A percentile compares a stretch with the other conserved stretches of the same genome.
Evolutionary conservation across 2,888 invertebrate genomes (phyloP).

Genomic region (Temnothorax ravouxi): DNA sequence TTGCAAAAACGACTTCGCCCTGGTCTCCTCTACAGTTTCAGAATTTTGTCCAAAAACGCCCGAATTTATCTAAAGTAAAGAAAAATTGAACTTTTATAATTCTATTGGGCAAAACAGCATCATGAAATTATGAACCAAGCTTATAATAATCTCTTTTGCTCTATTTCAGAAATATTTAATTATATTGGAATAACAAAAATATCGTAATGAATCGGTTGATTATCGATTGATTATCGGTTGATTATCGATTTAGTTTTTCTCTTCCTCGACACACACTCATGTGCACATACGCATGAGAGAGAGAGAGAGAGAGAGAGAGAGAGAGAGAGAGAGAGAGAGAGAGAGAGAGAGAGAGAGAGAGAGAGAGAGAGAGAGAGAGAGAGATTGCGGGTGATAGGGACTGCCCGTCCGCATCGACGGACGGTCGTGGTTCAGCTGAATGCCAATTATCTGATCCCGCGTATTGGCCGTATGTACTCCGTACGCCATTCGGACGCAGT

Average conservation of each 20-base stretch:
- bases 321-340: slow-evolving; percentile 74
- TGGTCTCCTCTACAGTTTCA: not conserved
- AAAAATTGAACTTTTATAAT: not conserved
- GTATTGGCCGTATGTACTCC: slow-evolving; percentile 73
- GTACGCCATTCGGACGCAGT: slow-evolving; percentile 75
- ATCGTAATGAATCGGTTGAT: not conserved
- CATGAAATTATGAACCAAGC: not conserved
- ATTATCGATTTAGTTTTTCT: slow-evolving; percentile 28
- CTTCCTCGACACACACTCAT: not conserved
- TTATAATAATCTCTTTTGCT: not conserved
- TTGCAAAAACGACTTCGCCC: too few species aligned
- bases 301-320: slow-evolving; percentile 14
- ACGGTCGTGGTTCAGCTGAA: slow-evolving; percentile 76
- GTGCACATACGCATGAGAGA: too few species aligned
- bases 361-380: slow-evolving; percentile 44
- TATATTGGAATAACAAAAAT: not conserved
- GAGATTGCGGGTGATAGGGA: slow-evolving; percentile 80
- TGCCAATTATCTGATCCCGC: slow-evolving; percentile 84
- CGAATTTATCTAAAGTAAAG: not conserved
- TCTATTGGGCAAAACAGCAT: not conserved
- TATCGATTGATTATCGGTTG: not conserved
- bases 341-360: not conserved
- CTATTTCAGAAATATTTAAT: slow-evolving; percentile 9
- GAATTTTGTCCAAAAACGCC: not conserved
- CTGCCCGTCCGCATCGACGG: slow-evolving; percentile 71